These are phyloP conservation scores for Ceratothoa steindachneri DNA, from an alignment of 2,888 invertebrate species.

Conservation along the genomic window DNA sequence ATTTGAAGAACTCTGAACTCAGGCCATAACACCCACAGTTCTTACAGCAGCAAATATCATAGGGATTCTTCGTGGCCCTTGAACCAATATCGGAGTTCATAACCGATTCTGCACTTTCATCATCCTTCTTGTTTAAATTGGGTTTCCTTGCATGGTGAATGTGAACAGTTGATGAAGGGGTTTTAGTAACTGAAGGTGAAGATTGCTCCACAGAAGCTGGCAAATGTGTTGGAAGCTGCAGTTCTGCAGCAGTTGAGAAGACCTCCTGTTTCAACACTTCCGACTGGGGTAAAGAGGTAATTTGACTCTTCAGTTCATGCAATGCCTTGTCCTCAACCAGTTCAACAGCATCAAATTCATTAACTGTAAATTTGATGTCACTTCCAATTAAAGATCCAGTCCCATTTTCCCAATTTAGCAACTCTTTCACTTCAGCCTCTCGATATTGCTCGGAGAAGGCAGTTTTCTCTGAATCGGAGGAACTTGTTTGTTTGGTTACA, in stretches of 20 bases:
- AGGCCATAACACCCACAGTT: constrained; percentile 43
- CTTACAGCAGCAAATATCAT: constrained; percentile 44
- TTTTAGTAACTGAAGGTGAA: neutral
- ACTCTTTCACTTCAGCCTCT: constrained; percentile 5
- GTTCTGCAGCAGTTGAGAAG: neutral
- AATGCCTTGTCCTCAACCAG: constrained; percentile 33
- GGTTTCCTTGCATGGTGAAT: constrained; percentile 35
- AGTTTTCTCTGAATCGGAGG: neutral
- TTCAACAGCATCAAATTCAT: constrained; percentile 41
- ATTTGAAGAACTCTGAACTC: constrained; percentile 34
- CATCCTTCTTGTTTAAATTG: constrained; percentile 34
- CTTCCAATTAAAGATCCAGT: constrained; percentile 33
- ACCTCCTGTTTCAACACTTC: neutral
- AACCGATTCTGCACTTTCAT: constrained; percentile 32
- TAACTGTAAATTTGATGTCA: constrained; percentile 34
- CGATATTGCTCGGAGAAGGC: neutral
- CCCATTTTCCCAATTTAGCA: constrained; percentile 40
- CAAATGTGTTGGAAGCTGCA: neutral
- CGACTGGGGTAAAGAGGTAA: neutral
- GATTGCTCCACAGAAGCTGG: neutral
- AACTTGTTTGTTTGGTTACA: neutral
- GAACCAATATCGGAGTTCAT: constrained; percentile 30
- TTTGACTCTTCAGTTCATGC: constrained; percentile 33
- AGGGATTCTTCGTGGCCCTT: constrained; percentile 21
- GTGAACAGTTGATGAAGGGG: neutral